These are phyloP conservation scores for Drosophila repleta DNA, from an alignment of 1,140 invertebrate species.

Conservation along the genomic window DNA sequence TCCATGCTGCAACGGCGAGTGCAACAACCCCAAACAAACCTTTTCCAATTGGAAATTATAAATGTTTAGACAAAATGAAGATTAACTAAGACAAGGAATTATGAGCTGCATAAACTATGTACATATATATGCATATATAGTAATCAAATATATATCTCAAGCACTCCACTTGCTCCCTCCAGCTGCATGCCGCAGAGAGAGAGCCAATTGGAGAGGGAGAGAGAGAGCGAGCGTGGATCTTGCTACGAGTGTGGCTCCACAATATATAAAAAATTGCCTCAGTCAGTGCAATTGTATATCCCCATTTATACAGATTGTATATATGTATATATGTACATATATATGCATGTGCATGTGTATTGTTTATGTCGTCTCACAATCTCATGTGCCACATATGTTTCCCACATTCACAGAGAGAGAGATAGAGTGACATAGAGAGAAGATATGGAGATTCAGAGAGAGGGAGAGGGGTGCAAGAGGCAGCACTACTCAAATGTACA, in stretches of 20 bases:
- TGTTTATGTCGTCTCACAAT: constrained; percentile 46
- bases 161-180: neutral
- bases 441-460: neutral
- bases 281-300: constrained; percentile 63
- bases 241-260: constrained; percentile 28
- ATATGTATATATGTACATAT: constrained; percentile 1
- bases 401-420: constrained; percentile 12
- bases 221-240: constrained; percentile 18
- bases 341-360: constrained; percentile 33
- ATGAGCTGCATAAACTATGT: neutral
- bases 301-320: constrained; percentile 38
- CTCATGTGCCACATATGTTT: constrained; percentile 73
- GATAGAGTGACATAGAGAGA: neutral
- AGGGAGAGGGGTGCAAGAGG: no score
- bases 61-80: neutral
- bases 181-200: constrained; percentile 21
- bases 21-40: neutral
- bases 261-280: constrained; percentile 26
- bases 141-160: neutral
- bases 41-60: neutral
- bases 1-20: no score
- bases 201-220: constrained; percentile 30
- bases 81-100: neutral
- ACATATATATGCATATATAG: neutral
- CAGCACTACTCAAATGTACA: neutral